These are phyloP conservation scores for Tetramorium alpestre DNA, from an alignment of 1,140 invertebrate genomes.

Conservation along the genomic window DNA sequence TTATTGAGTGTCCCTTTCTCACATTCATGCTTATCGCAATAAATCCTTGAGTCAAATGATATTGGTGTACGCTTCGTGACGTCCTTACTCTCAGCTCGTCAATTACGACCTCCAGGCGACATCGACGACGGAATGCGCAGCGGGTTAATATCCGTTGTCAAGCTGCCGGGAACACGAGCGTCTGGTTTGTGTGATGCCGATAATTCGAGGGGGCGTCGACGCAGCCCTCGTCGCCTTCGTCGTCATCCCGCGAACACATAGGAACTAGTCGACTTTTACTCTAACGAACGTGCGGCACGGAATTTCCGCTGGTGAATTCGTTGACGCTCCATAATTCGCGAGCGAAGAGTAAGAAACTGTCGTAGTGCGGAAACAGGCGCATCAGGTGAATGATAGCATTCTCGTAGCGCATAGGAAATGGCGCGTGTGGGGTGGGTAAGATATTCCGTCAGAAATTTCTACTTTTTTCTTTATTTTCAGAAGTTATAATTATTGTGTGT, in stretches of 20 bases:
- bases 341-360: background rate
- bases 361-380: background rate
- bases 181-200: constrained; percentile 42
- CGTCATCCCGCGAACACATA: background rate
- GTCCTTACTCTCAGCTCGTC: background rate
- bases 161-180: background rate
- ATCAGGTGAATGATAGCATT: background rate
- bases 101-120: constrained; percentile 33
- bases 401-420: background rate
- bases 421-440: background rate
- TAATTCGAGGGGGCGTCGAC: constrained; percentile 52
- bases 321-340: background rate
- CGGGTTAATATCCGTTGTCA: constrained; percentile 51
- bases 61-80: background rate
- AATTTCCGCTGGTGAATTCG: constrained; percentile 13
- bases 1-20: background rate
- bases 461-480: background rate
- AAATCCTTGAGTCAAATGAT: background rate
- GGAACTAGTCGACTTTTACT: constrained; percentile 16
- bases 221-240: background rate
- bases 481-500: no score
- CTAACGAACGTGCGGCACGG: background rate
- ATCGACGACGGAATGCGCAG: constrained; percentile 21
- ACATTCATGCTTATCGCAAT: no score
- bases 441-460: background rate